Evolutionary conservation across 2,113 vertebrate species (phyloP), one percentile per base, ranked within the genome.

Genomic region (Gasterosteus aculeatus): DNA sequence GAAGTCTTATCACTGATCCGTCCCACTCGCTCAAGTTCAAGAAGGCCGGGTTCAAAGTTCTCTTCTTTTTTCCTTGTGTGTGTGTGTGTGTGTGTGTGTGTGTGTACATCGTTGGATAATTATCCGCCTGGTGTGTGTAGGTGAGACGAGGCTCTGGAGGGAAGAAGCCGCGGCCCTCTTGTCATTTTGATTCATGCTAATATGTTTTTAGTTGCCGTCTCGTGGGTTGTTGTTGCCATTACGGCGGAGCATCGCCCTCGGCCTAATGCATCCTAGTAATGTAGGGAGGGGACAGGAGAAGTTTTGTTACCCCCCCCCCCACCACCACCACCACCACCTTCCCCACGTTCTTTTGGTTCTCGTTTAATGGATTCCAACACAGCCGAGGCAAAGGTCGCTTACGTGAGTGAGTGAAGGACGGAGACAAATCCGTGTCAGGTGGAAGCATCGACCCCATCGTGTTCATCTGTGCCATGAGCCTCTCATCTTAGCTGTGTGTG

Each of bases 41-140:
- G 89, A 90, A 85, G 82, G 75, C 66, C 1, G 47, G 76, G 88
- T 85, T 78, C 78, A 86, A 85, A 86, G 88, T 75, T 74, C 80
- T 66, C 54, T 61, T 71, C 72, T 82, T 22, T 2, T 41, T 41
- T 41, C 7, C 7, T 41, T 41, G 8, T 41, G 3, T 89, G 88
- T 89, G 67, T 69, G 22, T 46, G 67, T 69, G 22, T 46, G 14
- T 7, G 18, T 49, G 2, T 44, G 12, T 44, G 11, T 84, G 3
- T 89, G 88, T 89, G 67, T 69, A 85, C 84, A 77, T 85, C 81
- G 14, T 86, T 85, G 78, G 75, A 85, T 88, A 86, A 87, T 69
- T 67, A 78, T 72, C 57, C 54, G 62, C 72, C 38, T 79, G 33
- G 7, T 49, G 12, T 49, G 12, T 39, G 46, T 11, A 46, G 62